Percentiles rank a stretch among this genome's conserved stretches.
phyloP scores from a whole-genome alignment of 1,140 invertebrate genomes.

The Nephila pilipes region DNA sequence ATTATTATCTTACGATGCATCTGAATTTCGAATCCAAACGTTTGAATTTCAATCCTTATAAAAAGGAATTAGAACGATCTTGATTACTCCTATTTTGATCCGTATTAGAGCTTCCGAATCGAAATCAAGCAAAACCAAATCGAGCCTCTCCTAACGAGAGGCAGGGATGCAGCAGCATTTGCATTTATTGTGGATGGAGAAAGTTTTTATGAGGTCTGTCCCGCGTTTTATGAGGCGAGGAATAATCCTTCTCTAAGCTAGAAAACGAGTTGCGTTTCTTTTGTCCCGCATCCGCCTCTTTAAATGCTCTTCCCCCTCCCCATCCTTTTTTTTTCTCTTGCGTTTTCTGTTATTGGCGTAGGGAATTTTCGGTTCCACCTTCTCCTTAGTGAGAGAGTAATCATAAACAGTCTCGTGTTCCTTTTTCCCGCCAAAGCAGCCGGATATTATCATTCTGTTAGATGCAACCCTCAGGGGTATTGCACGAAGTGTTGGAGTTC shows the following conservation, averaged over 20 bases:
- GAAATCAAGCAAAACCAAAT: constrained; percentile 3
- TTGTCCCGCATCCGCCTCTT: constrained; percentile 19
- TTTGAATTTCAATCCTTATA: too few species aligned
- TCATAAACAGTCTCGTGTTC: constrained; percentile 64
- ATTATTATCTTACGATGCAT: too few species aligned
- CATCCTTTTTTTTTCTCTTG: constrained; percentile 1
- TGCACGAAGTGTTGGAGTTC: not conserved
- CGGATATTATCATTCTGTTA: constrained; percentile 54
- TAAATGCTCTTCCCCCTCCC: not conserved
- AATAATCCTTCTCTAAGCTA: constrained; percentile 37
- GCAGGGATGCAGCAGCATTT: constrained; percentile 12
- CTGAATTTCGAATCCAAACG: too few species aligned
- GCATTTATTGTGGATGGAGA: constrained; percentile 63
- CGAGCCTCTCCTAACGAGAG: not conserved
- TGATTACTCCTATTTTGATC: not conserved
- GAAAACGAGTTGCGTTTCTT: constrained; percentile 61
- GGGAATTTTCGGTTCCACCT: constrained; percentile 39
- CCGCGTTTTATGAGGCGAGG: constrained; percentile 56
- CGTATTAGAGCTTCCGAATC: not conserved
- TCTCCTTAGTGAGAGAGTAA: constrained; percentile 19
- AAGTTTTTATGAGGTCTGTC: constrained; percentile 61
- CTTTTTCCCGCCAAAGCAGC: not conserved
- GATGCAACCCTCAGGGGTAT: not conserved
- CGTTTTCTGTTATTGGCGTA: constrained; percentile 58
- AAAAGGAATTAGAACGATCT: not conserved